Percentiles rank a stretch among this genome's conserved stretches.
These are phyloP conservation scores for Cathartes aura DNA, from an alignment of 2,113 vertebrate genomes.

Conservation along the genomic window DNA sequence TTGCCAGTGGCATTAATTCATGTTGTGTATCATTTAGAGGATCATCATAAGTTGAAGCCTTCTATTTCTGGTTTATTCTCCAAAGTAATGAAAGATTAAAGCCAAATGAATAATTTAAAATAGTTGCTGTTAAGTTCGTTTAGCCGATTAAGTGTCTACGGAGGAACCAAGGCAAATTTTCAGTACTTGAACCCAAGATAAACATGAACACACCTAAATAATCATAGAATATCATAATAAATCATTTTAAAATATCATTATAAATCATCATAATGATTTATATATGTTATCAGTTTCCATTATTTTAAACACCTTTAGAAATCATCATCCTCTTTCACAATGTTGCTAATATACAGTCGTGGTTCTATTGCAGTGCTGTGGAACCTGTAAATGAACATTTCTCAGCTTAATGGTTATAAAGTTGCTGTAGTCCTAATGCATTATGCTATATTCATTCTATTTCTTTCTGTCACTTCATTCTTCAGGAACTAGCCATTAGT, in stretches of 20 bases:
- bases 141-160: background rate
- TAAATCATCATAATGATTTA: background rate
- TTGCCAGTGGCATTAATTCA: background rate
- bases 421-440: background rate
- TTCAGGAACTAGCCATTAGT: background rate
- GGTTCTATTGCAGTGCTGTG: background rate
- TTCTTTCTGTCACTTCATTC: background rate
- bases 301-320: background rate
- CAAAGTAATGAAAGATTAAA: slow-evolving; percentile 29
- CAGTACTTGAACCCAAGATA: background rate
- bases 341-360: background rate
- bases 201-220: background rate
- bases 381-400: background rate
- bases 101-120: slow-evolving; percentile 53
- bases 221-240: background rate
- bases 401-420: background rate
- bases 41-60: background rate
- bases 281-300: background rate
- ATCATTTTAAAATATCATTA: background rate
- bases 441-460: background rate
- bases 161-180: background rate
- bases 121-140: slow-evolving; percentile 1
- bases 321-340: background rate
- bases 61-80: slow-evolving; percentile 42
- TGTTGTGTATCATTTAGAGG: background rate